phyloP scores from a whole-genome alignment of 2,888 invertebrate species.

The Pandemis cinnamomeana region DNA sequence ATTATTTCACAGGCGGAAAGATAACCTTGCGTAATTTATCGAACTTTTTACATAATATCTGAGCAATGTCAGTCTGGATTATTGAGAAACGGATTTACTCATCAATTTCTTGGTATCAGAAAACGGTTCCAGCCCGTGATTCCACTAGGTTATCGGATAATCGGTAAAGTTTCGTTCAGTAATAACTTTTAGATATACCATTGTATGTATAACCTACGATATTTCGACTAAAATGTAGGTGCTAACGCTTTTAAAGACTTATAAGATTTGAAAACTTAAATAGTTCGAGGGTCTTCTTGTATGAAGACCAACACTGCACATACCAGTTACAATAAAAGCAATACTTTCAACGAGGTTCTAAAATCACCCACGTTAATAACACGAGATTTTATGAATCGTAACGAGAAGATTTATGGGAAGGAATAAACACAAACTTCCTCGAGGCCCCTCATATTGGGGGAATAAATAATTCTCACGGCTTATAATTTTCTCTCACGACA shows the following conservation, averaged over 20 bases:
- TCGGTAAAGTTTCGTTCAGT: not conserved
- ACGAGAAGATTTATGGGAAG: conserved; percentile 37
- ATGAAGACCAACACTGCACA: no score
- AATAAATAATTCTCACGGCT: conserved; percentile 39
- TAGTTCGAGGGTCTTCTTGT: no score
- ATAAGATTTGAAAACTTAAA: no score
- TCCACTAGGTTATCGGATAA: not conserved
- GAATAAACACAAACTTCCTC: conserved; percentile 39
- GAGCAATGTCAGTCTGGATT: not conserved
- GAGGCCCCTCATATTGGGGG: conserved; percentile 32
- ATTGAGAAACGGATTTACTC: not conserved
- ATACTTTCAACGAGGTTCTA: conserved; percentile 35
- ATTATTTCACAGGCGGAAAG: not conserved
- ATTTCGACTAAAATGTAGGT: not conserved
- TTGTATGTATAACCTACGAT: not conserved
- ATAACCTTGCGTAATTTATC: not conserved
- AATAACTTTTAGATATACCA: not conserved
- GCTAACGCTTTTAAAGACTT: not conserved
- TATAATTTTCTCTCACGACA: conserved; percentile 27
- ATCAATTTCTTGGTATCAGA: conserved; percentile 3
- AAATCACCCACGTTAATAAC: conserved; percentile 34
- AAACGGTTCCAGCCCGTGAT: not conserved
- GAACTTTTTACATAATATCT: not conserved
- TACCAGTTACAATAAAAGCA: conserved; percentile 9
- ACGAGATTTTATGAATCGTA: conserved; percentile 41